Conservation (phyloP, 2,113 vertebrate species). For the Crotalus tigris region DNA sequence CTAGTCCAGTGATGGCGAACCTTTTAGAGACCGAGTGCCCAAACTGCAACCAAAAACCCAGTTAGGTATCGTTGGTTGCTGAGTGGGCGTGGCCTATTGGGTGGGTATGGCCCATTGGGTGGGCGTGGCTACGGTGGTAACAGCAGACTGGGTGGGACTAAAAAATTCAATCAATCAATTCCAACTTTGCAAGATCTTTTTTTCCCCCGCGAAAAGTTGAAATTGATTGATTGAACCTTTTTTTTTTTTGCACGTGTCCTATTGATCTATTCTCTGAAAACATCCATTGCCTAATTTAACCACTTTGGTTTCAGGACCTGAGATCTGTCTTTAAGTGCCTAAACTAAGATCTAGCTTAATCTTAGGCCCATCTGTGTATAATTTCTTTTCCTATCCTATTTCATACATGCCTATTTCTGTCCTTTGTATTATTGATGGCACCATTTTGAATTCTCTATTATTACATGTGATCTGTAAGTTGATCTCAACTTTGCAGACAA, state of each 20-base stretch:
- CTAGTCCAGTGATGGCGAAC: no score
- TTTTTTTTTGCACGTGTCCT: neutral
- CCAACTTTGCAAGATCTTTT: no score
- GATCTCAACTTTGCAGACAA: neutral
- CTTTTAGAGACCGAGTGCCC: no score
- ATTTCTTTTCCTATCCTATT: neutral
- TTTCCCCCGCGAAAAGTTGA: no score
- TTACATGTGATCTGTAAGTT: neutral
- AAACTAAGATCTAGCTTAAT: neutral
- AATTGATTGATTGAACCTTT: no score
- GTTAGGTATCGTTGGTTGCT: no score
- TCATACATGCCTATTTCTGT: neutral
- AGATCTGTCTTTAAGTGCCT: neutral
- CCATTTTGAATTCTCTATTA: neutral
- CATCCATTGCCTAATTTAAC: neutral
- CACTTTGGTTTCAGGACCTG: neutral
- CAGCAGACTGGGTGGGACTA: no score
- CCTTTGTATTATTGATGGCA: neutral
- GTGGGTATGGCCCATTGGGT: no score
- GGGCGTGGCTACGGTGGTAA: no score
- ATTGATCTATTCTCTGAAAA: neutral
- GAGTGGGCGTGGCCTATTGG: no score
- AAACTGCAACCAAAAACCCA: no score
- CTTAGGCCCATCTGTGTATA: neutral
- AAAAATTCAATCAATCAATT: no score